A percentile compares a stretch with the other conserved stretches of the same genome.
phyloP scores from a whole-genome alignment of 2,888 invertebrate species.

The Alsophila aescularia region DNA sequence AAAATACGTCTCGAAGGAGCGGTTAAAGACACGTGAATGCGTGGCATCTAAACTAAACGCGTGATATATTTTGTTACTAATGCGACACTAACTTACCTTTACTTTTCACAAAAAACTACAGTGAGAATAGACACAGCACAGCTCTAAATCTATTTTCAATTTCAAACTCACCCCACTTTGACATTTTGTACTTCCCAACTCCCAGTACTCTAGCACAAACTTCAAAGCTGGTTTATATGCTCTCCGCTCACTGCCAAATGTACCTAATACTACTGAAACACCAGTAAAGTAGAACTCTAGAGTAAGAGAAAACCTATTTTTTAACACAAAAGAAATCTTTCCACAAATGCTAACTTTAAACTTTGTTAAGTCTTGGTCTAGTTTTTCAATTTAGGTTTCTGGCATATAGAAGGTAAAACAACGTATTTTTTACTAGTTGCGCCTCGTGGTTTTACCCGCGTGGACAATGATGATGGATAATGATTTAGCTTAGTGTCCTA shows the following conservation, averaged over 20 bases:
- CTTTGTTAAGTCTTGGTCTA: slow-evolving; percentile 14
- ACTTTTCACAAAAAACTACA: too few species aligned
- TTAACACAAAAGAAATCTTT: slow-evolving; percentile 20
- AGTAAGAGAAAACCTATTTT: slow-evolving; percentile 10
- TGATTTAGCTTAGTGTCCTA: too few species aligned
- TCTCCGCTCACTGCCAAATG: slow-evolving; percentile 16
- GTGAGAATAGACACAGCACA: too few species aligned
- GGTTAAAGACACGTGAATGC: too few species aligned
- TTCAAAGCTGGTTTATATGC: slow-evolving; percentile 27
- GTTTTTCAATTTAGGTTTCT: slow-evolving; percentile 1
- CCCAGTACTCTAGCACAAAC: slow-evolving; percentile 16
- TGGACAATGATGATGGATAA: too few species aligned
- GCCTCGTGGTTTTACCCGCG: too few species aligned
- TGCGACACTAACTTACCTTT: too few species aligned
- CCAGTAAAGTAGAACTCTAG: slow-evolving; percentile 2
- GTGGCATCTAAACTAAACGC: too few species aligned
- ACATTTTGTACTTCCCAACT: slow-evolving; percentile 26
- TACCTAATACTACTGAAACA: slow-evolving; percentile 18
- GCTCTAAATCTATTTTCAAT: slow-evolving; percentile 22
- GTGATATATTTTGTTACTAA: too few species aligned
- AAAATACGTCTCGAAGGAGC: too few species aligned
- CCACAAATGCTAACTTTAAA: slow-evolving; percentile 9
- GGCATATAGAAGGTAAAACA: too few species aligned
- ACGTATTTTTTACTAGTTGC: too few species aligned
- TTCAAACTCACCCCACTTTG: slow-evolving; percentile 28